Conservation (phyloP, 2,113 vertebrate species). For the Scopus umbretta region DNA sequence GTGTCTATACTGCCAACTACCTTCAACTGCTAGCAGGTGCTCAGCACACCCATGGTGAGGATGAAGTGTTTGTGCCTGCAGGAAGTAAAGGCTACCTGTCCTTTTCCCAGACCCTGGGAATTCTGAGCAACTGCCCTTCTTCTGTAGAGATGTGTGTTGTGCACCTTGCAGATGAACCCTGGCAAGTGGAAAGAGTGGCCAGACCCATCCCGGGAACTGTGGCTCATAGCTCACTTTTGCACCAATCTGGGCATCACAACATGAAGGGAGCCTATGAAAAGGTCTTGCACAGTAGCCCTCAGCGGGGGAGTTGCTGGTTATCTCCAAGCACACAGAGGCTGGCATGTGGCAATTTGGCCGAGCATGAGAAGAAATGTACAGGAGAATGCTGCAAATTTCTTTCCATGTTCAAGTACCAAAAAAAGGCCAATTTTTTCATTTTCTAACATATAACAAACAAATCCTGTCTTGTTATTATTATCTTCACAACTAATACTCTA, state of each 20-base stretch:
- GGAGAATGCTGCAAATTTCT: neutral
- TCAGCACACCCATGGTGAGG: neutral
- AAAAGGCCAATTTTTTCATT: neutral
- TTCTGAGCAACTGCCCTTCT: neutral
- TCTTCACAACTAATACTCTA: neutral
- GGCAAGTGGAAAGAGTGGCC: neutral
- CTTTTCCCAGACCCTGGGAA: neutral
- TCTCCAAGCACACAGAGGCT: neutral
- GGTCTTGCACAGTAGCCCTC: neutral
- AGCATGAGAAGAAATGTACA: neutral
- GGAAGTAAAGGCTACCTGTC: neutral
- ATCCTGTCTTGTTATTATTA: neutral
- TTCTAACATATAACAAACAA: neutral
- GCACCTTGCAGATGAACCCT: neutral
- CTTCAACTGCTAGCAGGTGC: neutral
- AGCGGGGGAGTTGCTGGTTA: neutral
- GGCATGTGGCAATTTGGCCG: neutral
- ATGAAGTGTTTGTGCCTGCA: neutral
- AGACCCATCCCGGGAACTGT: neutral
- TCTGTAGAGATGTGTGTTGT: neutral
- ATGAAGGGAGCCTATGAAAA: neutral
- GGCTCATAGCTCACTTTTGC: neutral
- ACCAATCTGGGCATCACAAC: neutral
- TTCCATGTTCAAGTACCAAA: neutral
- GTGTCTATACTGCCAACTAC: neutral